A percentile compares a stretch with the other conserved stretches of the same genome.
These are phyloP conservation scores for Philaenus spumarius DNA, from an alignment of 1,140 invertebrate genomes.

Conservation along the genomic window DNA sequence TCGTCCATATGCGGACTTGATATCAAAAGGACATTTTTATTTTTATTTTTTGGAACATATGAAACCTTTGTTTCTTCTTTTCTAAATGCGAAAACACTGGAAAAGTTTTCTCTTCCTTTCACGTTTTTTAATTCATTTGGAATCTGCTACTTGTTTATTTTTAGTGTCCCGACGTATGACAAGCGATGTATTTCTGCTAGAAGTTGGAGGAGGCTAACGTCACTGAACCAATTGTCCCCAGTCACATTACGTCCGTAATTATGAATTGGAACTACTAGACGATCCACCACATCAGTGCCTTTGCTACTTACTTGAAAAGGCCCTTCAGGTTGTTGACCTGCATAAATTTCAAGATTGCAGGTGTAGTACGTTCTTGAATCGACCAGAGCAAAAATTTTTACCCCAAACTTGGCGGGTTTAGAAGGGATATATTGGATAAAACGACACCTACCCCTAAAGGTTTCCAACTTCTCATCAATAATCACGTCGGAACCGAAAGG, in stretches of 20 bases:
- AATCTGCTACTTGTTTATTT: neutral
- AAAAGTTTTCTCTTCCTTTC: no score
- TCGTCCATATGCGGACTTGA: no score
- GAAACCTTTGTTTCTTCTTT: no score
- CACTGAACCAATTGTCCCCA: neutral
- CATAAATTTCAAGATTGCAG: neutral
- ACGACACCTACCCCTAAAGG: conserved; percentile 37
- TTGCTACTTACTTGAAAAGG: neutral
- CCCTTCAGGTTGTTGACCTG: neutral
- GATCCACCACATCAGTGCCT: neutral
- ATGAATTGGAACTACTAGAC: neutral
- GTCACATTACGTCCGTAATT: neutral
- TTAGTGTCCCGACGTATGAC: neutral
- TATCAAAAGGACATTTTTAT: no score
- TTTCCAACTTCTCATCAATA: conserved; percentile 36
- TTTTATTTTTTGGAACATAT: no score
- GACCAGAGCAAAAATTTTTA: neutral
- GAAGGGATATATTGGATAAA: conserved; percentile 27
- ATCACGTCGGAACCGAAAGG: no score
- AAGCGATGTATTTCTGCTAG: neutral
- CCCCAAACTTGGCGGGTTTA: neutral
- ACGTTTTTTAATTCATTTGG: neutral
- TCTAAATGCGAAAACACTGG: no score
- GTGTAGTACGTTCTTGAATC: neutral
- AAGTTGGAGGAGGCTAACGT: neutral